A percentile compares a stretch with the other conserved stretches of the same genome.
These are phyloP conservation scores for Geophilus truncorum DNA, from an alignment of 2,888 invertebrate genomes.

Conservation along the genomic window DNA sequence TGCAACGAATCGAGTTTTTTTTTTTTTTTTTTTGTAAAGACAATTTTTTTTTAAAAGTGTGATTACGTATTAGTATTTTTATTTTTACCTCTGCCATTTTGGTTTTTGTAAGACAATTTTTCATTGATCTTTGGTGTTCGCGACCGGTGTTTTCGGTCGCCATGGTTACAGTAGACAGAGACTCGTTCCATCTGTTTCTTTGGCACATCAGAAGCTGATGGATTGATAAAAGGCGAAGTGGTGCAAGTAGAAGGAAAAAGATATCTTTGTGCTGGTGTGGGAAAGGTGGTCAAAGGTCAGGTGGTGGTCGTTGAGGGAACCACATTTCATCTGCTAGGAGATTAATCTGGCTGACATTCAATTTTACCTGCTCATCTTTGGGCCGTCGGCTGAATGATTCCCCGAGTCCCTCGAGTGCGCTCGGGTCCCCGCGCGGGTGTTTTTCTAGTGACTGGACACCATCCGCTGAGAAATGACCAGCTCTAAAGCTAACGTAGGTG, in stretches of 20 bases:
- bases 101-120: background rate
- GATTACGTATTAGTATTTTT: no score
- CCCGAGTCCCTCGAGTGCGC: background rate
- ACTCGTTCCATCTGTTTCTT: slow-evolving; percentile 15
- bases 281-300: slow-evolving; percentile 19
- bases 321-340: slow-evolving; percentile 27
- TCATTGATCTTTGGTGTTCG: background rate
- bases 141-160: background rate
- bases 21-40: background rate
- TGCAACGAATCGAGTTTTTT: background rate
- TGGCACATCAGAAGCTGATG: slow-evolving; percentile 10
- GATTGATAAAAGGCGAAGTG: slow-evolving; percentile 24
- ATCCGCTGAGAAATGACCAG: slow-evolving; percentile 21
- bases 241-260: slow-evolving; percentile 2
- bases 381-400: slow-evolving; percentile 24
- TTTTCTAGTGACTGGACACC: slow-evolving; percentile 25
- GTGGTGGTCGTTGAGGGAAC: slow-evolving; percentile 24
- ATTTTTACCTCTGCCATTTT: background rate
- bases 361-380: slow-evolving; percentile 25
- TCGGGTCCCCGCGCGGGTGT: background rate
- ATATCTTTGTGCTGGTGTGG: slow-evolving; percentile 21
- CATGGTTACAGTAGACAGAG: background rate
- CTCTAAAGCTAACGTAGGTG: slow-evolving; percentile 27
- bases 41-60: background rate
- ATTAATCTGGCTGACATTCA: slow-evolving; percentile 27